A percentile compares a stretch with the other conserved stretches of the same genome.
Evolutionary conservation across 2,888 invertebrate species (phyloP).

Genomic region (Cabera pusaria): DNA sequence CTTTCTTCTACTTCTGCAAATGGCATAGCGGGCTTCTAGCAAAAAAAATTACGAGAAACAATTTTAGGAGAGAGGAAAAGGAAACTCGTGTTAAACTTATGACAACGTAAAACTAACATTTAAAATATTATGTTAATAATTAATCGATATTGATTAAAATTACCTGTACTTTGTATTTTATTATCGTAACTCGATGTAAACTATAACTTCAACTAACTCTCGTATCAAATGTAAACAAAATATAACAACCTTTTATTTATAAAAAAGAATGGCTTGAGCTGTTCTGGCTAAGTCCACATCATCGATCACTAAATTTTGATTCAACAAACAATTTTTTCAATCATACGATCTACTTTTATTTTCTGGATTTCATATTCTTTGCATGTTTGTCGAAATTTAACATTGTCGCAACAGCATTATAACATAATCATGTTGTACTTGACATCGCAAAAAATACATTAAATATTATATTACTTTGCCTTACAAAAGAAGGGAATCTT

Average conservation of each 20-base stretch:
- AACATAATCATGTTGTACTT: not conserved
- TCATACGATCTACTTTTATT: no score
- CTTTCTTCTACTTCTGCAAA: constrained; percentile 3
- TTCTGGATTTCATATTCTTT: no score
- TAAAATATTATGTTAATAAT: constrained; percentile 69
- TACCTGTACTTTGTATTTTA: constrained; percentile 74
- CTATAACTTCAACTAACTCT: constrained; percentile 62
- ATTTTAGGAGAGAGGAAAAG: constrained; percentile 49
- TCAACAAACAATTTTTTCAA: no score
- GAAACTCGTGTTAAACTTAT: constrained; percentile 65
- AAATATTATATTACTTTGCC: no score
- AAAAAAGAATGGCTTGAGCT: constrained; percentile 51
- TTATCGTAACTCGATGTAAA: constrained; percentile 78
- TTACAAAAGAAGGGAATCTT: no score
- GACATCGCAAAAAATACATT: no score
- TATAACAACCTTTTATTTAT: constrained; percentile 53
- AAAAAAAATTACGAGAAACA: constrained; percentile 40
- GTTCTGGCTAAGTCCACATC: constrained; percentile 50
- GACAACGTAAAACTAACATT: constrained; percentile 54
- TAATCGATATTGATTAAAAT: constrained; percentile 67
- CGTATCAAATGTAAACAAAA: constrained; percentile 72
- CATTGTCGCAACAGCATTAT: no score
- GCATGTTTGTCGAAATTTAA: no score
- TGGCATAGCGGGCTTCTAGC: constrained; percentile 29
- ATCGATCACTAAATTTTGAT: no score